Conservation (phyloP, 2,113 vertebrate species). For the Gobius niger region DNA sequence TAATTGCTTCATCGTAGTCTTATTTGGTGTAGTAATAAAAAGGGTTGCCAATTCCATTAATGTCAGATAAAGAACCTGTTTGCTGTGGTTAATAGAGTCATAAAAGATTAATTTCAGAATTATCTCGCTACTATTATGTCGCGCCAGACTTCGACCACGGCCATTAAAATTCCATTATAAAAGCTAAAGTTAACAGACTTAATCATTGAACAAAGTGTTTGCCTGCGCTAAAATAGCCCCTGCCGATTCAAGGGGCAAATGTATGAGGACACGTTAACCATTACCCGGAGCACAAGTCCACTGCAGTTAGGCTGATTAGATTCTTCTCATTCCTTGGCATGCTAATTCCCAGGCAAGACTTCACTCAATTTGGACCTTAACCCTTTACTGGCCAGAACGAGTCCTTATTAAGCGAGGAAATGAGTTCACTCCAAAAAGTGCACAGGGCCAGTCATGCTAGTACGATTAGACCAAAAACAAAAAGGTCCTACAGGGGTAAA, state of each 20-base stretch:
- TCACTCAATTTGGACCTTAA: slow-evolving; percentile 51
- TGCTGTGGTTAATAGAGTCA: slow-evolving; percentile 5
- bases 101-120: slow-evolving; percentile 7
- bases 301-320: slow-evolving; percentile 58
- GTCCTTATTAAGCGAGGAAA: slow-evolving; percentile 20
- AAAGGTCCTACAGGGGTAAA: slow-evolving; percentile 20
- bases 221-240: slow-evolving; percentile 30
- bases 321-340: slow-evolving; percentile 59
- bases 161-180: slow-evolving; percentile 41
- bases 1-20: background rate
- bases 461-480: slow-evolving; percentile 49
- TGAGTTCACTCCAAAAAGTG: slow-evolving; percentile 27
- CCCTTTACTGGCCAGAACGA: slow-evolving; percentile 28
- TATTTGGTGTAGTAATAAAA: background rate
- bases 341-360: slow-evolving; percentile 49
- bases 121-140: slow-evolving; percentile 2
- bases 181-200: slow-evolving; percentile 21
- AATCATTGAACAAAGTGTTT: slow-evolving; percentile 34
- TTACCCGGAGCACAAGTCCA: slow-evolving; percentile 53
- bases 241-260: slow-evolving; percentile 50
- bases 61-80: slow-evolving; percentile 6
- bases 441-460: slow-evolving; percentile 43
- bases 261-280: slow-evolving; percentile 55
- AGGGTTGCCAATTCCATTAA: background rate
- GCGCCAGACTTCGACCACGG: background rate